Conservation (phyloP, 2,113 vertebrate genomes). For the Esox niger region DNA sequence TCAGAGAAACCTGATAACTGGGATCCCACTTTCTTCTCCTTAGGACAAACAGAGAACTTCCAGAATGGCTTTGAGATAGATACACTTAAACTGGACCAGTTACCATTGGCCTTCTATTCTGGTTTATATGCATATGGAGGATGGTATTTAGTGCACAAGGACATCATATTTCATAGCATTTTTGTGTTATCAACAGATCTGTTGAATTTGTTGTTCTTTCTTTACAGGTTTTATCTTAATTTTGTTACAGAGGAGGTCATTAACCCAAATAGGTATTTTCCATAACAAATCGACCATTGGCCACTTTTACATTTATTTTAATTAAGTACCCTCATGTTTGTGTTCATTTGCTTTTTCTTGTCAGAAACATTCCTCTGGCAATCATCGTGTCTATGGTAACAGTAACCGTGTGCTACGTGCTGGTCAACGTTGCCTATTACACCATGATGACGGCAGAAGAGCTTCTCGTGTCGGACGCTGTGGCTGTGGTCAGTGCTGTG, state of each 20-base stretch:
- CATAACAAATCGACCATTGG: background rate
- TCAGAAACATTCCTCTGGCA: constrained; percentile 48
- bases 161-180: constrained; percentile 53
- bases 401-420: constrained; percentile 26
- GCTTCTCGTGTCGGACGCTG: constrained; percentile 81
- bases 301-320: background rate
- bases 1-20: background rate
- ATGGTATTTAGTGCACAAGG: constrained; percentile 72
- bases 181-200: constrained; percentile 63
- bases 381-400: constrained; percentile 32
- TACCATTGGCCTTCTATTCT: constrained; percentile 87
- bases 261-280: constrained; percentile 2
- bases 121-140: constrained; percentile 87
- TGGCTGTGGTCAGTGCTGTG: constrained; percentile 86
- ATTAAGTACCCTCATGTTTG: background rate
- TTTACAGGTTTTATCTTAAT: constrained; percentile 55
- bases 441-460: constrained; percentile 26
- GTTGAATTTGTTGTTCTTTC: constrained; percentile 94
- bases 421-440: constrained; percentile 33
- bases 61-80: constrained; percentile 76
- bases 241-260: constrained; percentile 11
- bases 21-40: background rate
- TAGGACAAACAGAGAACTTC: constrained; percentile 82
- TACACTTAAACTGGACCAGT: constrained; percentile 65
- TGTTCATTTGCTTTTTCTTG: constrained; percentile 73